phyloP scores from a whole-genome alignment of 2,113 vertebrate species.

The Bombycilla garrulus region DNA sequence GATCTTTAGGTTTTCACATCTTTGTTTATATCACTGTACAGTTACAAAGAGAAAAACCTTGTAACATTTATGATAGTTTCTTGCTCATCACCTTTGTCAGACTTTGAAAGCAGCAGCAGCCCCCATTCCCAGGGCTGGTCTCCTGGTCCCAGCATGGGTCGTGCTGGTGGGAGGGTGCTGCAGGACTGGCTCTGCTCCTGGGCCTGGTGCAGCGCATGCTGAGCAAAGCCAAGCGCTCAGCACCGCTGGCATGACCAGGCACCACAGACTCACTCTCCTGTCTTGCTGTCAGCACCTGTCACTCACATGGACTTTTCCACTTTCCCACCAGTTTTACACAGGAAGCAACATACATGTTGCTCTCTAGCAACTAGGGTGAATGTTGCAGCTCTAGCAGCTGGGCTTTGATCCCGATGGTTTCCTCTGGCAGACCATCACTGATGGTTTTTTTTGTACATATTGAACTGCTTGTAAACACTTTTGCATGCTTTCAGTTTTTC shows the following conservation, averaged over 20 bases:
- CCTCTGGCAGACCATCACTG: neutral
- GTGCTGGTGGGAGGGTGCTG: rapidly evolving
- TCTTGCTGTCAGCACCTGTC: neutral
- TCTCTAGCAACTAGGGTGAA: neutral
- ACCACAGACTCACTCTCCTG: neutral
- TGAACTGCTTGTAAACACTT: neutral
- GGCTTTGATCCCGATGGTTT: neutral
- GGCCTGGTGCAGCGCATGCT: neutral
- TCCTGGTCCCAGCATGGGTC: neutral
- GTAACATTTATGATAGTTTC: neutral
- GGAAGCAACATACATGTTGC: neutral
- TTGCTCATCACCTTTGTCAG: neutral
- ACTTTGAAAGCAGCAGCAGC: neutral
- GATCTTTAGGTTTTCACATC: neutral
- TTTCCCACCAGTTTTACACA: neutral
- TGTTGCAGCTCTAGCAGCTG: neutral
- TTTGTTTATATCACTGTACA: neutral
- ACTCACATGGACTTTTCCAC: neutral
- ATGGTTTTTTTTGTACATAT: neutral
- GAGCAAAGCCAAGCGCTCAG: neutral
- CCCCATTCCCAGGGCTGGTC: neutral
- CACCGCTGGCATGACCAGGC: rapidly evolving
- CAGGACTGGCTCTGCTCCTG: neutral
- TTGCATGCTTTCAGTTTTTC: neutral
- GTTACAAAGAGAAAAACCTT: neutral